A percentile compares a stretch with the other conserved stretches of the same genome.
These are phyloP conservation scores for Pelvicachromis taeniatus DNA, from an alignment of 2,113 vertebrate genomes.

Conservation along the genomic window DNA sequence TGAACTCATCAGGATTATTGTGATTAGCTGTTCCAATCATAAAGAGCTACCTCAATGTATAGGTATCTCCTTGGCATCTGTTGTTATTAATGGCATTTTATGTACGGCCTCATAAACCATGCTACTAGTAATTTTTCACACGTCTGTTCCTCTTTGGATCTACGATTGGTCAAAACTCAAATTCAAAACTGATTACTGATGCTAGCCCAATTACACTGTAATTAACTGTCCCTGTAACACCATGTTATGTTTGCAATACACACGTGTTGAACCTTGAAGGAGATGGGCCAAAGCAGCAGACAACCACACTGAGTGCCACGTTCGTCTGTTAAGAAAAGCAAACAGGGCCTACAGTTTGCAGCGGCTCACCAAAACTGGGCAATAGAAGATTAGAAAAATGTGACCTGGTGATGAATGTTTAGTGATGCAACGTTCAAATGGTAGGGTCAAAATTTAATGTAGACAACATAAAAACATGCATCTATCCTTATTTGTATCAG, in stretches of 20 bases:
- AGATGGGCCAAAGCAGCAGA: not conserved
- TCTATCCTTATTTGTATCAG: not conserved
- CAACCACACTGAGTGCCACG: not conserved
- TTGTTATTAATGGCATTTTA: too few relatives aligned
- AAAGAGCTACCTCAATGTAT: too few relatives aligned
- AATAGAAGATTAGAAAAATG: rapidly evolving
- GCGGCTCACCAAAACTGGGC: rapidly evolving
- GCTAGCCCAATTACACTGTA: too few relatives aligned
- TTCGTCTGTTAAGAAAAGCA: not conserved
- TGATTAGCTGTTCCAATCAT: too few relatives aligned
- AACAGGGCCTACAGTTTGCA: not conserved
- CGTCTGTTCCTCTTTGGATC: too few relatives aligned
- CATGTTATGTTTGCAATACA: too few relatives aligned
- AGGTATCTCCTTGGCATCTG: too few relatives aligned
- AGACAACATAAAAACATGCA: not conserved
- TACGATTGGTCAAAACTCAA: too few relatives aligned
- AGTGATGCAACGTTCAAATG: not conserved
- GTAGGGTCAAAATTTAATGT: not conserved
- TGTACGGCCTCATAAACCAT: not conserved
- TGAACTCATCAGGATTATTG: too few relatives aligned
- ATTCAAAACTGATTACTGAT: too few relatives aligned
- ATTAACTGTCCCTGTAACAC: too few relatives aligned
- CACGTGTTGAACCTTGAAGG: not conserved
- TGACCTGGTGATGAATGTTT: rapidly evolving
- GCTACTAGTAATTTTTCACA: too few relatives aligned